A percentile compares a stretch with the other conserved stretches of the same genome.
phyloP scores from a whole-genome alignment of 2,888 invertebrate genomes.

The Trissonchulus sp. region DNA sequence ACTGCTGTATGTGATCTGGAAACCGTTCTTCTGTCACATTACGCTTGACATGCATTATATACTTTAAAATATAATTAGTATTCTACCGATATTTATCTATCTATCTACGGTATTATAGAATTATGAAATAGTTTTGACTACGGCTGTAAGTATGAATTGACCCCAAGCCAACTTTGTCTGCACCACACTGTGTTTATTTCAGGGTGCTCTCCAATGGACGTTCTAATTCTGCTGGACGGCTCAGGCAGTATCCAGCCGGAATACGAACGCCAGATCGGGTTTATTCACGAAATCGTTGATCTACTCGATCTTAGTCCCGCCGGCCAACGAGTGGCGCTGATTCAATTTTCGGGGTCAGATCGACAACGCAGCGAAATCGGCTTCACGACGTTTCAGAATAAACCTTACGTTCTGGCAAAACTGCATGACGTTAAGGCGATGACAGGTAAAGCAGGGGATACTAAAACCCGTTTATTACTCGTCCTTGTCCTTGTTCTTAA shows the following conservation, averaged over 20 bases:
- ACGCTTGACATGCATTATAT: too few relatives aligned
- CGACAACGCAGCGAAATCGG: neutral
- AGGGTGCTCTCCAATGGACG: slow-evolving; percentile 9
- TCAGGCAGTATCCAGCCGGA: slow-evolving; percentile 12
- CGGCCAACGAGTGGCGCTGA: neutral
- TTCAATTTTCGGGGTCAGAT: slow-evolving; percentile 1
- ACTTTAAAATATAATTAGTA: too few relatives aligned
- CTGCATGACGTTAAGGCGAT: neutral
- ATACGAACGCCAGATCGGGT: neutral
- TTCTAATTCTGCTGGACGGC: slow-evolving; percentile 6
- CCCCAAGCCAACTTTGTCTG: too few relatives aligned
- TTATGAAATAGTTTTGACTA: too few relatives aligned
- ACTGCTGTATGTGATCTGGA: too few relatives aligned
- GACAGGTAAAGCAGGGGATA: neutral
- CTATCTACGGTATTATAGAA: too few relatives aligned
- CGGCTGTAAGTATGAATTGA: too few relatives aligned
- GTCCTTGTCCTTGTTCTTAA: too few relatives aligned
- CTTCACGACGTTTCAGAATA: neutral
- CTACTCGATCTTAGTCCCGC: neutral
- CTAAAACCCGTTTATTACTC: too few relatives aligned
- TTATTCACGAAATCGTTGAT: slow-evolving; percentile 7
- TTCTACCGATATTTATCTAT: too few relatives aligned
- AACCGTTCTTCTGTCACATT: too few relatives aligned
- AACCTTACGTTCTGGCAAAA: neutral
- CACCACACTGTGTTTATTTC: too few relatives aligned